Percentiles rank a stretch among this genome's conserved stretches.
phyloP scores from a whole-genome alignment of 2,888 invertebrate genomes.

The Eristalis arbustorum region DNA sequence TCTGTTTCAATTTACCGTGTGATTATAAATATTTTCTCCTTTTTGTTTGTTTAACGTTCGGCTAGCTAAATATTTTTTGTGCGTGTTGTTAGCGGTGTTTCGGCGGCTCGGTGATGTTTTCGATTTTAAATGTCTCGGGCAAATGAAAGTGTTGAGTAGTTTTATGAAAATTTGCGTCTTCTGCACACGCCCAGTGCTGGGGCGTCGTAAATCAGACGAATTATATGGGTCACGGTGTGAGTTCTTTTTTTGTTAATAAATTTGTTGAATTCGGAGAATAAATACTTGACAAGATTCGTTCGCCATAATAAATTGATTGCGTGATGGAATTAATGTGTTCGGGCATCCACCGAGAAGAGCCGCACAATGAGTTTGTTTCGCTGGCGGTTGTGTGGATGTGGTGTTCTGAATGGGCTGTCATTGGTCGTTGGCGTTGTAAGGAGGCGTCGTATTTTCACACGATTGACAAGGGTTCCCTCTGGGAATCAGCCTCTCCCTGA shows the following conservation, averaged over 20 bases:
- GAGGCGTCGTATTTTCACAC: not conserved
- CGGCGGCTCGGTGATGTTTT: not conserved
- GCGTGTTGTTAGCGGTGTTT: not conserved
- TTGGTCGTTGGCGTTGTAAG: not conserved
- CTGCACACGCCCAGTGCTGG: constrained; percentile 6
- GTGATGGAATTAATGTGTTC: constrained; percentile 15
- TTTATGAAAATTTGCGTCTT: constrained; percentile 3
- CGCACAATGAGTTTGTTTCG: too few species aligned
- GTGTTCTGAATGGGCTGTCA: not conserved
- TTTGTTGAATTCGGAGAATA: constrained; percentile 15
- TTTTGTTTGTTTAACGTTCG: not conserved
- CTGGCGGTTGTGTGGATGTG: not conserved
- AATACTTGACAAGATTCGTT: constrained; percentile 16
- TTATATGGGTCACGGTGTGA: constrained; percentile 33
- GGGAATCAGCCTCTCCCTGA: too few species aligned
- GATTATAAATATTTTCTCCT: constrained; percentile 19
- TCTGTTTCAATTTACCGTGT: constrained; percentile 15
- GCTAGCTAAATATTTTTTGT: not conserved
- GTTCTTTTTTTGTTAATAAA: constrained; percentile 15
- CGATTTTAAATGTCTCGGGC: not conserved
- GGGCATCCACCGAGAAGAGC: not conserved
- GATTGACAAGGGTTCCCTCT: too few species aligned
- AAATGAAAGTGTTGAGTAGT: constrained; percentile 19
- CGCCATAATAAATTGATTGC: constrained; percentile 31
- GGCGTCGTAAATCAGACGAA: constrained; percentile 22